These are phyloP conservation scores for Dendrocincla tyrannina DNA, from an alignment of 2,797 vertebrate species.

Conservation along the genomic window DNA sequence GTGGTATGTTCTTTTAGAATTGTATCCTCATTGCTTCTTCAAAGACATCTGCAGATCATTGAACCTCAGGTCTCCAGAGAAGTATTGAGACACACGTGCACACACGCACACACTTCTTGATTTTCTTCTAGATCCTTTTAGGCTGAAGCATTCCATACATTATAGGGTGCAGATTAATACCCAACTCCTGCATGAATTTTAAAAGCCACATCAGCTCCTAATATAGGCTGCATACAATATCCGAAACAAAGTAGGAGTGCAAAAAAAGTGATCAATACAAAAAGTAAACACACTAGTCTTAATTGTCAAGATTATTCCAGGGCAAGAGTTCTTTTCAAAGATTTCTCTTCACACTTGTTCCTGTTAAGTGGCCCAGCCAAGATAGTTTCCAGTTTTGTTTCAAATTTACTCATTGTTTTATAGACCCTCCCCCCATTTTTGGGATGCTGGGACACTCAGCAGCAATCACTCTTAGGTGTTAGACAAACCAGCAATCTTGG, in stretches of 20 bases:
- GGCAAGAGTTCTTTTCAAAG: constrained; percentile 78
- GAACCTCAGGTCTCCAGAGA: constrained; percentile 47
- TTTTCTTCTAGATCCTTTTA: constrained; percentile 70
- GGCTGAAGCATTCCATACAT: constrained; percentile 52
- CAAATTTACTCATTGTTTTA: constrained; percentile 50
- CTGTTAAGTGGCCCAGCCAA: constrained; percentile 76
- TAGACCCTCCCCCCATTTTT: constrained; percentile 60
- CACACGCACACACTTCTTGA: neutral
- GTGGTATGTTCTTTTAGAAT: constrained; percentile 48
- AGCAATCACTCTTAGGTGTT: constrained; percentile 66
- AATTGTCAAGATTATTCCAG: constrained; percentile 83
- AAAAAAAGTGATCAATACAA: constrained; percentile 82
- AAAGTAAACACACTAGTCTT: constrained; percentile 83
- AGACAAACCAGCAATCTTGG: constrained; percentile 71
- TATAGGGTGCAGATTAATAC: constrained; percentile 65
- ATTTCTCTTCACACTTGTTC: constrained; percentile 72
- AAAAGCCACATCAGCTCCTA: constrained; percentile 74
- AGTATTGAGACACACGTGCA: neutral
- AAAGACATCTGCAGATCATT: constrained; percentile 56
- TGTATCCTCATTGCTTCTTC: constrained; percentile 56
- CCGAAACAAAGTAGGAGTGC: constrained; percentile 78
- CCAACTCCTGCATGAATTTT: constrained; percentile 70
- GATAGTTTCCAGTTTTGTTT: constrained; percentile 75
- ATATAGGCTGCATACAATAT: constrained; percentile 72
- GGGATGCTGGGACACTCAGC: constrained; percentile 68